Evolutionary conservation across 2,888 invertebrate genomes (phyloP).

Genomic region (Tricholauxania praeusta): DNA sequence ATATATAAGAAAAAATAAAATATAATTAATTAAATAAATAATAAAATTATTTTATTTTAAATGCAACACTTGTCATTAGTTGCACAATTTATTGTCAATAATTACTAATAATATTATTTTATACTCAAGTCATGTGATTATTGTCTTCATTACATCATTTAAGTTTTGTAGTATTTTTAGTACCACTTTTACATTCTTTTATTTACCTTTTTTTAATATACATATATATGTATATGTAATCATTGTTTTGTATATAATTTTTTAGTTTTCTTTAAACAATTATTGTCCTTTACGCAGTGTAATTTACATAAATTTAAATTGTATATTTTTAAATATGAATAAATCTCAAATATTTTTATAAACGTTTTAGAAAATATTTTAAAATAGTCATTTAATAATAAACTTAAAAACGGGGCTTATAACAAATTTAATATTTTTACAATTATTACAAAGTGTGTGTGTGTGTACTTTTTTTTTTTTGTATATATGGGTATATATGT

Average conservation of each 20-base stretch:
- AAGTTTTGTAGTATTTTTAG: conserved; percentile 3
- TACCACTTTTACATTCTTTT: conserved; percentile 16
- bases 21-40: no score
- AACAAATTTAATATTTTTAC: conserved; percentile 5
- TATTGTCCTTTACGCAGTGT: conserved; percentile 45
- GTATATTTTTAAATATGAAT: conserved; percentile 16
- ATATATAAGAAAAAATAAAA: no score
- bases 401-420: not conserved
- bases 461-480: not conserved
- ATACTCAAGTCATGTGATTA: not conserved
- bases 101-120: not conserved
- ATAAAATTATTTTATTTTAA: conserved; percentile 24
- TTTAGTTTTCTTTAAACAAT: conserved; percentile 32
- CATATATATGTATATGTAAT: not conserved
- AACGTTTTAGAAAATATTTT: conserved; percentile 24
- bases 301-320: conserved; percentile 14
- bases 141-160: conserved; percentile 19
- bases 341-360: conserved; percentile 6
- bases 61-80: conserved; percentile 24
- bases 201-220: conserved; percentile 19
- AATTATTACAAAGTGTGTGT: not conserved
- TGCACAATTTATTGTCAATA: conserved; percentile 11
- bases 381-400: conserved; percentile 7
- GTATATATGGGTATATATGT: not conserved
- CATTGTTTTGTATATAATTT: conserved; percentile 21